These are phyloP conservation scores for Phoxinus phoxinus DNA, from an alignment of 2,113 vertebrate species.

Conservation along the genomic window DNA sequence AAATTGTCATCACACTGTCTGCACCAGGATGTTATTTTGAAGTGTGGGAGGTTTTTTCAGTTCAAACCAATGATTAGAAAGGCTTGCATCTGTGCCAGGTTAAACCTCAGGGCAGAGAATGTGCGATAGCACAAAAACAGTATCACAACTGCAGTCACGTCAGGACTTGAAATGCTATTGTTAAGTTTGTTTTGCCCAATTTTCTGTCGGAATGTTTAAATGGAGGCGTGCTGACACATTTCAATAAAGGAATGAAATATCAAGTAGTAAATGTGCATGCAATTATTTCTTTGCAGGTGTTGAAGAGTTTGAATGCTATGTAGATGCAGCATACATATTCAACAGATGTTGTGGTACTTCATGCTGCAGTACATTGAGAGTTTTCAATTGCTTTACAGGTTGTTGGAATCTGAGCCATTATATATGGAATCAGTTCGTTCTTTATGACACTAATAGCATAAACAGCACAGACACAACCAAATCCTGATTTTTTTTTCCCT, in stretches of 20 bases:
- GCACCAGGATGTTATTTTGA: constrained; percentile 65
- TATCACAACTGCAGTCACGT: constrained; percentile 22
- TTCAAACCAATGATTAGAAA: constrained; percentile 45
- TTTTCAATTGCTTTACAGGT: constrained; percentile 32
- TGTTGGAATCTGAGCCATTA: constrained; percentile 31
- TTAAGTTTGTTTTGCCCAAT: constrained; percentile 14
- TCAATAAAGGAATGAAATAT: neutral
- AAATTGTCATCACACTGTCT: constrained; percentile 69
- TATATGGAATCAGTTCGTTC: constrained; percentile 37
- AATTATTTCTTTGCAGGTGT: neutral
- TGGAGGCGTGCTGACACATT: neutral
- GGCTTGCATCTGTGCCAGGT: constrained; percentile 47
- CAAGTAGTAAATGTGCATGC: neutral
- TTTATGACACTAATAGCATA: constrained; percentile 26
- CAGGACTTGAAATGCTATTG: constrained; percentile 40
- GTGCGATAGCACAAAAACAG: constrained; percentile 32
- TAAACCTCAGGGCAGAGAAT: constrained; percentile 40
- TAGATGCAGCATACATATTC: neutral
- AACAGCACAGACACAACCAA: constrained; percentile 41
- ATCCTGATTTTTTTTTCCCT: constrained; percentile 6
- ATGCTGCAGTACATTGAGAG: neutral
- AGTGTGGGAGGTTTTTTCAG: constrained; percentile 46
- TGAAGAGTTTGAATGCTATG: neutral
- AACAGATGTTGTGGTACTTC: neutral
- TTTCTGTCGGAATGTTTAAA: constrained; percentile 35